These are phyloP conservation scores for Loxodonta africana DNA, from an alignment of 2,113 vertebrate genomes.

Conservation along the genomic window DNA sequence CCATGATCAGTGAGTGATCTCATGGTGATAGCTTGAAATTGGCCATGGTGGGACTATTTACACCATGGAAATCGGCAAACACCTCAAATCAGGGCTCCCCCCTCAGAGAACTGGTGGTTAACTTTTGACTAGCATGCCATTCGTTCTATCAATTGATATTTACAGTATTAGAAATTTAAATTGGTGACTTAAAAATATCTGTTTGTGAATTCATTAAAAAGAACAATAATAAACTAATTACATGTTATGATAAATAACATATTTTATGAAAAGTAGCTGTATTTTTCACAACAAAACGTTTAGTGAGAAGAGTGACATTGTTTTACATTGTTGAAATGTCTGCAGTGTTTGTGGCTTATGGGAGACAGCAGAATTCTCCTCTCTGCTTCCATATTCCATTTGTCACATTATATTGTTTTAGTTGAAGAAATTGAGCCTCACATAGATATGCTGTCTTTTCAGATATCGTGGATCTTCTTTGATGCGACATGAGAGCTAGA, in stretches of 20 bases:
- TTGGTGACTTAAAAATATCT: not conserved
- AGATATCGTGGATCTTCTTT: fast-evolving
- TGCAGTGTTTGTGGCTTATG: fast-evolving
- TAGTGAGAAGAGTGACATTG: not conserved
- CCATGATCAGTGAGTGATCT: fast-evolving
- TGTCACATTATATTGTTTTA: not conserved
- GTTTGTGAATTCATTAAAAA: not conserved
- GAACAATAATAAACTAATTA: not conserved
- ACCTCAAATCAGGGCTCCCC: fast-evolving
- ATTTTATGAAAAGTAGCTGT: not conserved
- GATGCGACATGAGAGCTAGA: fast-evolving
- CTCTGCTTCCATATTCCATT: not conserved
- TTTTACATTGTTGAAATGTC: not conserved
- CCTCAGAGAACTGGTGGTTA: not conserved
- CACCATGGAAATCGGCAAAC: fast-evolving
- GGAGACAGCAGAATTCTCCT: not conserved
- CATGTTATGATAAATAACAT: not conserved
- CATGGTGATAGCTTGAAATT: fast-evolving
- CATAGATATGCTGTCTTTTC: not conserved
- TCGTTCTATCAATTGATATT: not conserved
- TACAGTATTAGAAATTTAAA: not conserved
- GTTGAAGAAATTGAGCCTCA: not conserved
- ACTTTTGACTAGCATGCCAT: fast-evolving
- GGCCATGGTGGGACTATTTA: fast-evolving
- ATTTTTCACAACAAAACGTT: not conserved